phyloP scores from a whole-genome alignment of 2,113 vertebrate species.

The Thinocorus orbignyianus region DNA sequence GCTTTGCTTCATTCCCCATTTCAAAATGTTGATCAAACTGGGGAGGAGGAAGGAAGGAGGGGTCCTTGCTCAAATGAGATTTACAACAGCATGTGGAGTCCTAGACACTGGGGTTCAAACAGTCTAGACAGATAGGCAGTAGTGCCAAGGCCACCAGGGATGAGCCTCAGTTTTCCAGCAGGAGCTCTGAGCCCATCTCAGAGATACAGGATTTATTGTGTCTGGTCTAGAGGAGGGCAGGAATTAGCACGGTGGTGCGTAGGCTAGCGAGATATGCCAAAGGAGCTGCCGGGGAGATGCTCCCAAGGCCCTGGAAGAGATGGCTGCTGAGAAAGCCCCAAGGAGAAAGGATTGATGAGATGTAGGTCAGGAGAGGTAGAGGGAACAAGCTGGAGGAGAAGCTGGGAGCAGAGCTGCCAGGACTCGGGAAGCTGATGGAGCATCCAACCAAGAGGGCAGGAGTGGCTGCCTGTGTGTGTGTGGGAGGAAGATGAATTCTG shows the following conservation, averaged over 20 bases:
- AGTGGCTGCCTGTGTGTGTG: neutral
- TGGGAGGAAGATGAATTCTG: neutral
- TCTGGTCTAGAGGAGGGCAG: neutral
- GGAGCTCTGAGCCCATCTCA: neutral
- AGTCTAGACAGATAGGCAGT: neutral
- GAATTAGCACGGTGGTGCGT: neutral
- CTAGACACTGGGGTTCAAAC: rapidly evolving
- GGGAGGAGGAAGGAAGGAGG: neutral
- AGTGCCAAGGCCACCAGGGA: constrained; percentile 16
- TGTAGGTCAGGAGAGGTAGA: neutral
- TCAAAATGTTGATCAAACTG: neutral
- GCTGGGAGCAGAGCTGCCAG: neutral
- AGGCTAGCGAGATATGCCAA: neutral
- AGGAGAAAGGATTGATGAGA: neutral
- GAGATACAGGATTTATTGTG: neutral
- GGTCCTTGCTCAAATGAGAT: neutral
- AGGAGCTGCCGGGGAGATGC: neutral
- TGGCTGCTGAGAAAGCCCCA: neutral
- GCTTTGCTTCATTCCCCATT: neutral
- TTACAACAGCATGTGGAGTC: neutral
- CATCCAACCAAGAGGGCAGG: neutral
- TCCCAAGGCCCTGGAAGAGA: neutral
- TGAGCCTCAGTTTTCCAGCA: neutral
- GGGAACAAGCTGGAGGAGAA: neutral
- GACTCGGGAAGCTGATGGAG: rapidly evolving